Evolutionary conservation across 2,113 vertebrate genomes (phyloP).

Genomic region (Addax nasomaculatus): DNA sequence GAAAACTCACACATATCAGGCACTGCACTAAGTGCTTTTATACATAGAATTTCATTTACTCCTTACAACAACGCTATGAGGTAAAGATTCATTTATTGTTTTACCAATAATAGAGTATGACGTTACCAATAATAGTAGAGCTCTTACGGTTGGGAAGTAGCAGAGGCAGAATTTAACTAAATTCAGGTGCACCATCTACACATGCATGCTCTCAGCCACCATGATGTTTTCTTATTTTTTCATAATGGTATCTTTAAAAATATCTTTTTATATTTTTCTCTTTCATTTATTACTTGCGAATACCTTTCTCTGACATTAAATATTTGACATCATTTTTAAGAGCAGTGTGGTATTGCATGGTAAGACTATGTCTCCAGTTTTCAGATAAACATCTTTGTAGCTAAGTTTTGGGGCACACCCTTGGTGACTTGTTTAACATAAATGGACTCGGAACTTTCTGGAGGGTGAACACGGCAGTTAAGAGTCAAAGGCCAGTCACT

Average conservation of each 20-base stretch:
- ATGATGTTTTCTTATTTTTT: neutral
- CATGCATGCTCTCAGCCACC: neutral
- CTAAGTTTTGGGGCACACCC: neutral
- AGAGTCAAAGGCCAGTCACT: neutral
- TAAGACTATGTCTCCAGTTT: neutral
- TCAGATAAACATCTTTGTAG: neutral
- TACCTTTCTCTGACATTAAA: neutral
- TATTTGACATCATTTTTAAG: neutral
- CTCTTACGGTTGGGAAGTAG: neutral
- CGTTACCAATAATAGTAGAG: neutral
- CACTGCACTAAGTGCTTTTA: neutral
- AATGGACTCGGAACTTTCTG: neutral
- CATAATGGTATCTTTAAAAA: neutral
- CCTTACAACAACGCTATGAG: neutral
- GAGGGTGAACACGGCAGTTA: neutral
- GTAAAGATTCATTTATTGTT: neutral
- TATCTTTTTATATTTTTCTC: neutral
- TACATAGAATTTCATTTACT: neutral
- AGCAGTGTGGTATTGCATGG: neutral
- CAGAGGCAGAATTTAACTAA: neutral
- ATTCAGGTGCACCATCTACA: neutral
- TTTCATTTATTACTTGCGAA: neutral
- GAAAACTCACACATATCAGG: neutral
- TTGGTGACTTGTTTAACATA: neutral
- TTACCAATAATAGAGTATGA: neutral